These are phyloP conservation scores for Himalopsyche tibetana DNA, from an alignment of 2,888 invertebrate species.

Conservation along the genomic window DNA sequence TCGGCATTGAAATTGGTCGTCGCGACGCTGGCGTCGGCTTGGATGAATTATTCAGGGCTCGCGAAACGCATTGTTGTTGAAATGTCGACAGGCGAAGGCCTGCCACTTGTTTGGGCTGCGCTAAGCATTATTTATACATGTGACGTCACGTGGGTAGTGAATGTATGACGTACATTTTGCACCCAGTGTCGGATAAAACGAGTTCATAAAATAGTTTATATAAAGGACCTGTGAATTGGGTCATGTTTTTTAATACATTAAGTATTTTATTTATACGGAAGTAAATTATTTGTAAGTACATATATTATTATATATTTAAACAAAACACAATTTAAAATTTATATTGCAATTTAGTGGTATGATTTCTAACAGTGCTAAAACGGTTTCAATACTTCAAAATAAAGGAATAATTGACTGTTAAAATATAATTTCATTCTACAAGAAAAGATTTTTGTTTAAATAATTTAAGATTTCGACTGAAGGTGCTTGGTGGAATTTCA, in stretches of 20 bases:
- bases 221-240: not conserved
- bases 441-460: too few species aligned
- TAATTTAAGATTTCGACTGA: too few species aligned
- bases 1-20: not conserved
- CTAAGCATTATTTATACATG: conserved; percentile 10
- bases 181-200: conserved; percentile 1
- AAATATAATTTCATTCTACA: too few species aligned
- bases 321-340: too few species aligned
- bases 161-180: not conserved
- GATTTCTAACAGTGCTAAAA: too few species aligned
- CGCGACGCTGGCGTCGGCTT: conserved; percentile 36
- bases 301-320: too few species aligned
- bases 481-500: too few species aligned
- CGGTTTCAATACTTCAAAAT: too few species aligned
- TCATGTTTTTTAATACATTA: not conserved
- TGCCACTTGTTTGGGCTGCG: not conserved
- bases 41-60: conserved; percentile 29
- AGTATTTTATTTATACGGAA: not conserved
- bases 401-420: too few species aligned
- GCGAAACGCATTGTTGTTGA: conserved; percentile 42
- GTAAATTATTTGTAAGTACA: too few species aligned
- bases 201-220: conserved; percentile 36
- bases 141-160: conserved; percentile 16
- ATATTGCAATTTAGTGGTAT: too few species aligned
- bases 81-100: conserved; percentile 25